phyloP scores from a whole-genome alignment of 2,113 vertebrate species.

The Capreolus pygargus region DNA sequence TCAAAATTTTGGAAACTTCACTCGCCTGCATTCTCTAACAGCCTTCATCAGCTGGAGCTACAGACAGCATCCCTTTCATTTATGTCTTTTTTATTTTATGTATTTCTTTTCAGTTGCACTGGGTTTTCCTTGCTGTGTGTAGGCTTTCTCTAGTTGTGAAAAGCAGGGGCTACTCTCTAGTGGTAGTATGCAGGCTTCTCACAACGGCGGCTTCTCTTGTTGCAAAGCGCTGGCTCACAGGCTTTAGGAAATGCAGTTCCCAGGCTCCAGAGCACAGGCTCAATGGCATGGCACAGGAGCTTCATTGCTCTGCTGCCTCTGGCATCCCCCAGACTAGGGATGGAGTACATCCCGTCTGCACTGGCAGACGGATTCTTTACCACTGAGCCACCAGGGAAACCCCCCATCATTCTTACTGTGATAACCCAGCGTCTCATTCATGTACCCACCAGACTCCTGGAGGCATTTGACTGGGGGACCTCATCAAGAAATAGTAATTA shows the following conservation, averaged over 20 bases:
- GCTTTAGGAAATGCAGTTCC: not conserved
- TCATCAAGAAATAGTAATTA: not conserved
- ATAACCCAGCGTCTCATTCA: not conserved
- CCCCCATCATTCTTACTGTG: not conserved
- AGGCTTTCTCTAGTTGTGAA: not conserved
- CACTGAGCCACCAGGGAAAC: not conserved
- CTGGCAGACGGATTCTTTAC: not conserved
- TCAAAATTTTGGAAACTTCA: not conserved
- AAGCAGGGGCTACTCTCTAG: not conserved
- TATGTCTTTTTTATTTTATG: not conserved
- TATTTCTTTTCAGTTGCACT: not conserved
- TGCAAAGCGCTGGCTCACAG: not conserved
- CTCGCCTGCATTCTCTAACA: fast-evolving
- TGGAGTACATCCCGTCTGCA: not conserved
- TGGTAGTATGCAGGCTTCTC: not conserved
- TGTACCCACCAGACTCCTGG: fast-evolving
- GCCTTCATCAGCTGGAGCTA: no score
- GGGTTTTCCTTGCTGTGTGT: not conserved
- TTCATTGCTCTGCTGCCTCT: not conserved
- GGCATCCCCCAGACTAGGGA: not conserved
- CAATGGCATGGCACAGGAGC: not conserved
- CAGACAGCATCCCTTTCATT: not conserved
- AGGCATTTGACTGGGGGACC: not conserved
- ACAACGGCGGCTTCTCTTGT: not conserved
- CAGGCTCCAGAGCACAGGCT: not conserved